A percentile compares a stretch with the other conserved stretches of the same genome.
Evolutionary conservation across 2,888 invertebrate genomes (phyloP).

Genomic region (Orchesellides sinensis): DNA sequence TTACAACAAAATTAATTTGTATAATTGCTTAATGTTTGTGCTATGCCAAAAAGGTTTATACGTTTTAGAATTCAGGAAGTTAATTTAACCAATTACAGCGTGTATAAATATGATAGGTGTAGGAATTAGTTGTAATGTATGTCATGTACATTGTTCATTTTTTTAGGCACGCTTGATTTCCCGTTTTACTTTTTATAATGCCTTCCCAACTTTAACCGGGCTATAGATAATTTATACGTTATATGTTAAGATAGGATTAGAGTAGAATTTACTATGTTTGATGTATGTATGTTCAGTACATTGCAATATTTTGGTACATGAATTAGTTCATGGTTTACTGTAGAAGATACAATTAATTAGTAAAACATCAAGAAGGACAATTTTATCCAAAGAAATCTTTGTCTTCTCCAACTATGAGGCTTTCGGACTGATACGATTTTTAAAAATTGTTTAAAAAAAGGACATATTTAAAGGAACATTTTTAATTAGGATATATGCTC

Average conservation of each 20-base stretch:
- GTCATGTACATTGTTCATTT: slow-evolving; percentile 8
- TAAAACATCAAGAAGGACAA: not conserved
- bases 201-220: not conserved
- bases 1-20: not conserved
- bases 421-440: slow-evolving; percentile 32
- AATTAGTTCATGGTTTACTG: slow-evolving; percentile 42
- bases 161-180: not conserved
- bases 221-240: not conserved
- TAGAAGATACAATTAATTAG: not conserved
- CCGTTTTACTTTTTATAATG: not conserved
- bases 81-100: not conserved
- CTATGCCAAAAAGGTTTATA: slow-evolving; percentile 42
- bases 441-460: not conserved
- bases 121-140: no score
- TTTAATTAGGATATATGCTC: not conserved
- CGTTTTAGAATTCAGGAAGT: not conserved
- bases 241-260: no score
- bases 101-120: not conserved
- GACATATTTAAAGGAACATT: not conserved
- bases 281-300: slow-evolving; percentile 45
- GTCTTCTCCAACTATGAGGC: slow-evolving; percentile 13
- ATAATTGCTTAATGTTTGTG: not conserved
- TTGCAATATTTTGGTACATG: slow-evolving; percentile 54
- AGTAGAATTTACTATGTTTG: not conserved
- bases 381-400: slow-evolving; percentile 3